A percentile compares a stretch with the other conserved stretches of the same genome.
Conservation (phyloP, 2,888 invertebrate species). For the Uropetala carovei region DNA sequence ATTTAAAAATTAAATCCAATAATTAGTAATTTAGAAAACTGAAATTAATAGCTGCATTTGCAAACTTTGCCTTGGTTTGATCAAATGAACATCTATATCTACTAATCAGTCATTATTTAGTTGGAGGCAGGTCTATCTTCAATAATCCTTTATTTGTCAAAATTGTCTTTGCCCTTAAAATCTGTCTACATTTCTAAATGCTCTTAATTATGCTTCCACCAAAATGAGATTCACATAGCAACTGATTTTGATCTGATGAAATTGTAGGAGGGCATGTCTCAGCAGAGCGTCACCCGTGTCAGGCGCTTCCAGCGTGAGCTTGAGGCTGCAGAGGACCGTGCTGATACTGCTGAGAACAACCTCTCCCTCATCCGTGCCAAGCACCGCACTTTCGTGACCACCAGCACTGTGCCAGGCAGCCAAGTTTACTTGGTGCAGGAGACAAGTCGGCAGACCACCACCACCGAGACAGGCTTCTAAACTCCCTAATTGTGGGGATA, state of each 20-base stretch:
- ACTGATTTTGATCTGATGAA: background rate
- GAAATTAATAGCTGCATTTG: background rate
- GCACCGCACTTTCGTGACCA: slow-evolving; percentile 98
- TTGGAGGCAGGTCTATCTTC: too few species aligned
- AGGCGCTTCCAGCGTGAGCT: slow-evolving; percentile 98
- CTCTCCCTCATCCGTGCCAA: slow-evolving; percentile 97
- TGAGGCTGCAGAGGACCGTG: slow-evolving; percentile 98
- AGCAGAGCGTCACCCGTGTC: slow-evolving; percentile 95
- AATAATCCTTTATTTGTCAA: too few species aligned
- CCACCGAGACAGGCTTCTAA: slow-evolving; percentile 53
- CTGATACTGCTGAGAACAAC: slow-evolving; percentile 95
- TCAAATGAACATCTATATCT: too few species aligned
- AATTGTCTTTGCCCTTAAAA: too few species aligned
- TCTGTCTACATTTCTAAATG: background rate
- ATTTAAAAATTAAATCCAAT: too few species aligned
- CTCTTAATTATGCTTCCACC: background rate
- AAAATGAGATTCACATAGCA: too few species aligned
- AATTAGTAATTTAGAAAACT: too few species aligned
- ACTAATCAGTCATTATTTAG: too few species aligned
- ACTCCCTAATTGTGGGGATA: background rate
- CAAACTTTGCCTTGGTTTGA: background rate
- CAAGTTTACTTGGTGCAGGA: slow-evolving; percentile 94
- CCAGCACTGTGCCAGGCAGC: slow-evolving; percentile 93
- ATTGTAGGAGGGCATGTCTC: slow-evolving; percentile 90
- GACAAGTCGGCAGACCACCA: slow-evolving; percentile 78